Evolutionary conservation across 2,113 vertebrate genomes (phyloP).

Genomic region (Pogonocichla stellata): DNA sequence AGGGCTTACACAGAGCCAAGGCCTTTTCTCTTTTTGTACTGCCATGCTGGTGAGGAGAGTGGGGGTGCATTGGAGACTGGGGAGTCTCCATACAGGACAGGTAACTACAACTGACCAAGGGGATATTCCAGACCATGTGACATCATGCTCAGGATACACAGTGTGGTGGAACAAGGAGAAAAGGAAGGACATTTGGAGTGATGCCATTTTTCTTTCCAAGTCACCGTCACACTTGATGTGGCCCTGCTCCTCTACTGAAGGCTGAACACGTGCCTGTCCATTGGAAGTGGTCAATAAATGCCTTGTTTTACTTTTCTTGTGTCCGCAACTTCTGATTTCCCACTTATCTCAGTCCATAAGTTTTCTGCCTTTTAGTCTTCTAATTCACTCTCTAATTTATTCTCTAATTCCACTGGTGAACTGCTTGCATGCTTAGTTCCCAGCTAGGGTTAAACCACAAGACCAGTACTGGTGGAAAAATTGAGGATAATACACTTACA

Average conservation of each 20-base stretch:
- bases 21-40: not conserved
- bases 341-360: not conserved
- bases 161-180: not conserved
- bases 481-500: not conserved
- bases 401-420: not conserved
- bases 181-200: not conserved
- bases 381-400: not conserved
- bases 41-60: not conserved
- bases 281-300: not conserved
- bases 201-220: not conserved
- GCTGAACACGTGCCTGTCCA: not conserved
- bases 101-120: not conserved
- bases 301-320: not conserved
- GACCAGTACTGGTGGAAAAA: not conserved
- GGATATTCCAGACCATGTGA: not conserved
- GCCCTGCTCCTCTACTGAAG: not conserved
- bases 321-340: not conserved
- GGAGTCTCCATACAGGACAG: not conserved
- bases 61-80: rapidly evolving
- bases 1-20: not conserved
- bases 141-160: not conserved
- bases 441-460: not conserved
- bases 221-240: not conserved
- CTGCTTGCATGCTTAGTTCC: not conserved
- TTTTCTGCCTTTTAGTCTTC: not conserved